A percentile compares a stretch with the other conserved stretches of the same genome.
These are phyloP conservation scores for Eugnorisma glareosa DNA, from an alignment of 2,888 invertebrate species.

Conservation along the genomic window DNA sequence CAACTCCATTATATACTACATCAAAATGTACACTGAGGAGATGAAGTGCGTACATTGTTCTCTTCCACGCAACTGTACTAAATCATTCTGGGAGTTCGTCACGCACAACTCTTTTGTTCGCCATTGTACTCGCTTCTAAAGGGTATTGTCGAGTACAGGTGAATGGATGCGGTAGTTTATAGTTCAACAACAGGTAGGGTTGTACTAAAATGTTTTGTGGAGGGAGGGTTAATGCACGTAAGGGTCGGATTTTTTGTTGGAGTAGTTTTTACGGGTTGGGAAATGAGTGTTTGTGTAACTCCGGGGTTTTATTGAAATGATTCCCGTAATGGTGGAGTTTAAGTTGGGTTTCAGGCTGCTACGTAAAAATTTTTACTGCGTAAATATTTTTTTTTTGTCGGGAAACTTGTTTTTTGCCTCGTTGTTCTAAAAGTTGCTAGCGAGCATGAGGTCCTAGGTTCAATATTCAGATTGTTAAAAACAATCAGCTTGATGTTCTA, in stretches of 20 bases:
- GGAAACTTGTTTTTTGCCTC: neutral
- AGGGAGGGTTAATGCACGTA: conserved; percentile 34
- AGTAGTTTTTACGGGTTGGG: conserved; percentile 53
- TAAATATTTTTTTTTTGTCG: neutral
- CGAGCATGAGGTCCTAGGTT: neutral
- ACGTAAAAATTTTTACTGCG: neutral
- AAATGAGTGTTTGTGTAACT: conserved; percentile 58
- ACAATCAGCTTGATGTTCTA: neutral
- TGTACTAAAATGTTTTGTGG: conserved; percentile 60
- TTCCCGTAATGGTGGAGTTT: conserved; percentile 37
- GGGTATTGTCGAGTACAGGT: conserved; percentile 61
- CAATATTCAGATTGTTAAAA: neutral
- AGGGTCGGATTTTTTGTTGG: conserved; percentile 57
- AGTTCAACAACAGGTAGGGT: conserved; percentile 60
- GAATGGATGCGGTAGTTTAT: conserved; percentile 65
- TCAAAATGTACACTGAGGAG: conserved; percentile 55
- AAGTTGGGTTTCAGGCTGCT: conserved; percentile 14
- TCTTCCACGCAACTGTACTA: conserved; percentile 68
- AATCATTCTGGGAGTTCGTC: conserved; percentile 72
- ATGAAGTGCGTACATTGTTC: conserved; percentile 68
- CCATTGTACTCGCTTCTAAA: conserved; percentile 67
- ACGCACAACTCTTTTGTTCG: conserved; percentile 74
- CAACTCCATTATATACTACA: conserved; percentile 55
- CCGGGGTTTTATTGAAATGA: conserved; percentile 50
- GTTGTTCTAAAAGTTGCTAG: neutral